Conservation (phyloP, 2,797 vertebrate species). For the Epinephelus malabaricus region DNA sequence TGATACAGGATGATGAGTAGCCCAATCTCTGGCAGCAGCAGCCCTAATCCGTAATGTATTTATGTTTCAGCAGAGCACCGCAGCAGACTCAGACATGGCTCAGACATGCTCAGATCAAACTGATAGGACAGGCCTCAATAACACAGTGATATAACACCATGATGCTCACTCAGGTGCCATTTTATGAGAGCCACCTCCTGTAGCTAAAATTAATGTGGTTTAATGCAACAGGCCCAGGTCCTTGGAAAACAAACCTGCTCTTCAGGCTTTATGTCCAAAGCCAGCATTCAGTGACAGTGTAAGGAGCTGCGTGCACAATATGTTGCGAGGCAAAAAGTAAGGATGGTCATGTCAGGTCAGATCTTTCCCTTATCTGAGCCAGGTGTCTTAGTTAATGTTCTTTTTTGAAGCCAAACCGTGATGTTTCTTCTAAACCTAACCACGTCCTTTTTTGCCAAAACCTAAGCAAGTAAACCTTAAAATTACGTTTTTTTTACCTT, state of each 20-base stretch:
- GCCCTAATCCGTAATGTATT: slow-evolving; percentile 61
- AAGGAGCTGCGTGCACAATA: not conserved
- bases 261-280: not conserved
- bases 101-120: slow-evolving; percentile 30
- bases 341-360: not conserved
- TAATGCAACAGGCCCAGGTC: not conserved
- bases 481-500: too few relatives aligned
- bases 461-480: too few relatives aligned
- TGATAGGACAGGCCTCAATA: not conserved
- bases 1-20: slow-evolving; percentile 36
- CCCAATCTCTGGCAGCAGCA: slow-evolving; percentile 7
- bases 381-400: not conserved
- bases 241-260: not conserved
- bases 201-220: not conserved
- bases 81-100: slow-evolving; percentile 11
- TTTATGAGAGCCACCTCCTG: not conserved
- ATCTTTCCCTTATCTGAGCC: not conserved
- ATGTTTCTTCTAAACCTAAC: too few relatives aligned
- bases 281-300: not conserved
- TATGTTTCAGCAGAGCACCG: slow-evolving; percentile 34
- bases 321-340: not conserved
- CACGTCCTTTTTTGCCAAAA: too few relatives aligned
- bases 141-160: slow-evolving; percentile 20
- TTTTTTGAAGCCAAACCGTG: too few relatives aligned
- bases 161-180: not conserved